Base-by-base conservation (phyloP, 1,140 invertebrate genomes). In the Nomia melanderi region DNA sequence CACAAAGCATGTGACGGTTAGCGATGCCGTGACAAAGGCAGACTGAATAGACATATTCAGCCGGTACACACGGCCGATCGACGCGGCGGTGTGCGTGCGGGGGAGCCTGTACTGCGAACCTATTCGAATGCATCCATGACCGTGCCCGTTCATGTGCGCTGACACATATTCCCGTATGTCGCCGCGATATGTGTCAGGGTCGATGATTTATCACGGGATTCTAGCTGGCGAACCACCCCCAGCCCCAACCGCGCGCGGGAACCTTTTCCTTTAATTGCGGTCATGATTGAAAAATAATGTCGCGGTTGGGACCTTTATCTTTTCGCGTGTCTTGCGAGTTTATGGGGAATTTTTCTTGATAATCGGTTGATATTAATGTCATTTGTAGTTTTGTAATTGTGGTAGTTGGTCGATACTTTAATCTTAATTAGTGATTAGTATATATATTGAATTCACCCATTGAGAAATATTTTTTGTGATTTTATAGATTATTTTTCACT, bases 131-230 rank as follows among this genome's bases (percentile, higher is more conserved):
- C 31, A 76, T 67, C 54, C 73, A 60, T 69, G 73, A 76, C 73
- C 73, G 64, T 75, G 50, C 39, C 63, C 53, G 64, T 75, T 67
- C 53, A 64, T 69, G 73, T 31, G 73, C 64, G 64, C 39, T 76
- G 73, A 44, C 73, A 69, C 29, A 59, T 69, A 76, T 76, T 76
- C 54, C 47, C 20, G 62, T 56, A 39, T 39, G 27, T 53, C 60
- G 44, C 23, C 62, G 27, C 41, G 56, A 77, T 77, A 71, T 56
- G 75, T 71, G 75, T 77, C 75, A 77, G 67, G 75, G 75, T 77
- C 75, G 75, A 62, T 70, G 75, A 77, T 77, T 70, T 77, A 71
- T 77, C 57, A 71, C 47, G 57, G 67, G 67, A 77, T 54, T 54
- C 41, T 71, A 36, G 69, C 57, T 63, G 27, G 44, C 36, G n/a